Evolutionary conservation across 2,113 vertebrate genomes (phyloP), one percentile per base, ranked within the genome.

Genomic region (Puffinus mauretanicus): DNA sequence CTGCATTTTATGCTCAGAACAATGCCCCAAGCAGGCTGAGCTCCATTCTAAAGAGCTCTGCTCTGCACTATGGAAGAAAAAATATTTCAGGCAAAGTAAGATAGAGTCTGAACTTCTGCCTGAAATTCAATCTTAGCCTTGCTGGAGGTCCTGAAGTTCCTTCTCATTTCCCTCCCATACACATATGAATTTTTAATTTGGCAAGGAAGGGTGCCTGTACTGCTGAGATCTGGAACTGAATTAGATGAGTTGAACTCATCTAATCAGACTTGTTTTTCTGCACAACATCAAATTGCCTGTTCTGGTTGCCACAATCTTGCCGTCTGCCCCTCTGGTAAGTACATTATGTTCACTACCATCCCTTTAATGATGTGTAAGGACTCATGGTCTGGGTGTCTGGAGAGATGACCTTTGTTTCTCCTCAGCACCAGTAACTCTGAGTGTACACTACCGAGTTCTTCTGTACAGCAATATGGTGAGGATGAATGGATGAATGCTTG

Each of bases 241-340:
- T 91, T 61, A 82, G 51, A 79, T 54, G 47, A 78, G 52, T 17
- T 70, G 47, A 82, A 72, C 66, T 87, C 15, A 1, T 44, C 61
- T 93, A 92, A 93, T 88, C 70, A 75, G 61, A 49, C 78, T 64
- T 72, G 52, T 12, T 71, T 86, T 93, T 49, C 94, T 96, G 91
- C 54, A 76, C 81, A 87, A 5, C 58, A 40, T 90, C 77, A 85
- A 82, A 62, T 49, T 66, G 65, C 30, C 66, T 79, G 81, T 18
- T 93, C 96, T 93, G 83, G 77, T 91, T 96, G 83, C 86, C 65
- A 72, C 86, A 46, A 42, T 26, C 44, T 69, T 81, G 52, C 22
- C 3, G 10, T 73, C 79, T 96, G 60, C 72, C 81, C 40, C 44
- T 87, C 66, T 85, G 77, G 2, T 91, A 89, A 90, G 18, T 62